phyloP scores from a whole-genome alignment of 2,888 invertebrate species.

The Schizaphis graminum region DNA sequence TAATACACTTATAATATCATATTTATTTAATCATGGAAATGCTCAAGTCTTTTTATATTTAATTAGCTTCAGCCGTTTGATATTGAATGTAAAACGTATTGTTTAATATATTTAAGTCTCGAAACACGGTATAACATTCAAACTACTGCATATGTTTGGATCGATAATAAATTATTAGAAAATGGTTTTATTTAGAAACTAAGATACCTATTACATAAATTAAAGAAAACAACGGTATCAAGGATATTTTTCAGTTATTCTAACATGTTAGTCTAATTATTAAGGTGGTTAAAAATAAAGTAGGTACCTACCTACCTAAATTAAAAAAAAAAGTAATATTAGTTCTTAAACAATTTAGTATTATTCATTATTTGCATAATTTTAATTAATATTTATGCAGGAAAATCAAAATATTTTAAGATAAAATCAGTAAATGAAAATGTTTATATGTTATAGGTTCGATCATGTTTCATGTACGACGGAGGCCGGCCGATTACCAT shows the following conservation, averaged over 20 bases:
- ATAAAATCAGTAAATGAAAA: conserved; percentile 43
- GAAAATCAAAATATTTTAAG: not conserved
- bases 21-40: not conserved
- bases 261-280: not conserved
- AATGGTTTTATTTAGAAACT: not conserved
- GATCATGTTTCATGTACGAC: conserved; percentile 96
- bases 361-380: not conserved
- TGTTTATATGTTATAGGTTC: conserved; percentile 78
- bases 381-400: not conserved
- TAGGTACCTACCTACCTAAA: not conserved
- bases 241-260: not conserved
- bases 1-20: not conserved
- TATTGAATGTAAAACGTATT: not conserved
- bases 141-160: not conserved
- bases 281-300: not conserved
- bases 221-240: not conserved
- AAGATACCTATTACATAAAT: not conserved
- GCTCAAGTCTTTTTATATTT: not conserved
- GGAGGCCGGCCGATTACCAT: conserved; percentile 91
- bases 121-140: not conserved
- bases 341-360: not conserved
- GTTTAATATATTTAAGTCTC: not conserved
- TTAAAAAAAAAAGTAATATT: not conserved
- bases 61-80: not conserved
- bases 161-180: not conserved